Evolutionary conservation across 2,797 vertebrate species (phyloP).

Genomic region (Cryptoblepharus egeriae): DNA sequence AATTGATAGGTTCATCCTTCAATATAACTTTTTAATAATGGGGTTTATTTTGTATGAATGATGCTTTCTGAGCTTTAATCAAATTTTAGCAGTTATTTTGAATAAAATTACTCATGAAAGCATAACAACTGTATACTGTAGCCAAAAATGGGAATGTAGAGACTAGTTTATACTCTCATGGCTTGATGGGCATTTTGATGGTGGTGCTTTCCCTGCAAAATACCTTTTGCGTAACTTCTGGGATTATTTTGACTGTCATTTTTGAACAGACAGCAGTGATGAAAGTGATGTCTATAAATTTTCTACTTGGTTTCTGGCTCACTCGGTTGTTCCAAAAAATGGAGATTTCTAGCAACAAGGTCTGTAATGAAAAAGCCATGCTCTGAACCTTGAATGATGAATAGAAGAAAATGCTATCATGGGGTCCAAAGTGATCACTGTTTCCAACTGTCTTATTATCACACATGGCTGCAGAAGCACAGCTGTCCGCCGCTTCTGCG

Average conservation of each 20-base stretch:
- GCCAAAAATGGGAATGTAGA: neutral
- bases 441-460: neutral
- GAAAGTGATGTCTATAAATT: neutral
- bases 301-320: neutral
- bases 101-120: neutral
- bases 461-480: neutral
- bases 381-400: fast-evolving
- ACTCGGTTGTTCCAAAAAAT: neutral
- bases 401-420: neutral
- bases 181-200: neutral
- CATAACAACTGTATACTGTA: neutral
- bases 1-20: no score
- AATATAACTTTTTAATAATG: no score
- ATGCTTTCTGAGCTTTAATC: neutral
- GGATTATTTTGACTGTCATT: neutral
- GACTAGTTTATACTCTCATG: neutral
- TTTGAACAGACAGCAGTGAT: fast-evolving
- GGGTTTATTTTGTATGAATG: no score
- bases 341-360: neutral
- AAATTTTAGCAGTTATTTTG: neutral
- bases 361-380: neutral
- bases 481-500: fast-evolving
- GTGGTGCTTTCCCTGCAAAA: neutral
- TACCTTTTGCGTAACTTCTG: neutral
- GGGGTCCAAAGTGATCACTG: fast-evolving